A percentile compares a stretch with the other conserved stretches of the same genome.
These are phyloP conservation scores for Lerema accius DNA, from an alignment of 1,140 invertebrate genomes.

Conservation along the genomic window DNA sequence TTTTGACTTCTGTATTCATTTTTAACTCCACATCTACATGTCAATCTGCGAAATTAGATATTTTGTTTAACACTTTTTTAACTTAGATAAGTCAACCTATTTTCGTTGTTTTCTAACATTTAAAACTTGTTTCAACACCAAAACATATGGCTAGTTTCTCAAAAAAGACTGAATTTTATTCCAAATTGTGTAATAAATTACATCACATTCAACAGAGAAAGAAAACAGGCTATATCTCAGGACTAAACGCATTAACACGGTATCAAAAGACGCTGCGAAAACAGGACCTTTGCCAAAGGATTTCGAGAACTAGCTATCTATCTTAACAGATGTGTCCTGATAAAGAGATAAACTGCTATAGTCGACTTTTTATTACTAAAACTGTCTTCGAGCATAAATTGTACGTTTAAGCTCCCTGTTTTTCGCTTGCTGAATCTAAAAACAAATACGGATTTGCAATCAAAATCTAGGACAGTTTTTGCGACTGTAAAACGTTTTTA, in stretches of 20 bases:
- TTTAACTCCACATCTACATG: too few species aligned
- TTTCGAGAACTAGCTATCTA: conserved; percentile 29
- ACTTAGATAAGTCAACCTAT: too few species aligned
- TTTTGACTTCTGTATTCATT: too few species aligned
- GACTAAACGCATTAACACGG: conserved; percentile 25
- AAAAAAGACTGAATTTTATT: not conserved
- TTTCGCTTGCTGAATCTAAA: conserved; percentile 27
- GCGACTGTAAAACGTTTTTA: conserved; percentile 24
- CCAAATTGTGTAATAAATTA: not conserved
- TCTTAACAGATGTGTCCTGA: conserved; percentile 33
- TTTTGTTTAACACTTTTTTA: too few species aligned
- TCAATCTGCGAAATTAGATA: too few species aligned
- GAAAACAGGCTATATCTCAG: conserved; percentile 17
- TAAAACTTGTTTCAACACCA: not conserved
- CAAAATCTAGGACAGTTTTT: conserved; percentile 32
- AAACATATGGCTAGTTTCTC: not conserved
- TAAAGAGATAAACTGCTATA: conserved; percentile 31
- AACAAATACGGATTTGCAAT: conserved; percentile 33
- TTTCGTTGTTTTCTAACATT: too few species aligned
- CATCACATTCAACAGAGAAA: not conserved
- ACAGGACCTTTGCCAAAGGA: conserved; percentile 32
- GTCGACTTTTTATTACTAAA: conserved; percentile 33
- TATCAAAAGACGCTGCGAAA: conserved; percentile 28
- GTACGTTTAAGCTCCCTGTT: conserved; percentile 27
- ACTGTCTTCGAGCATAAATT: conserved; percentile 34